Base-by-base conservation (phyloP, 2,888 invertebrate species). In the Piscicola geometra region DNA sequence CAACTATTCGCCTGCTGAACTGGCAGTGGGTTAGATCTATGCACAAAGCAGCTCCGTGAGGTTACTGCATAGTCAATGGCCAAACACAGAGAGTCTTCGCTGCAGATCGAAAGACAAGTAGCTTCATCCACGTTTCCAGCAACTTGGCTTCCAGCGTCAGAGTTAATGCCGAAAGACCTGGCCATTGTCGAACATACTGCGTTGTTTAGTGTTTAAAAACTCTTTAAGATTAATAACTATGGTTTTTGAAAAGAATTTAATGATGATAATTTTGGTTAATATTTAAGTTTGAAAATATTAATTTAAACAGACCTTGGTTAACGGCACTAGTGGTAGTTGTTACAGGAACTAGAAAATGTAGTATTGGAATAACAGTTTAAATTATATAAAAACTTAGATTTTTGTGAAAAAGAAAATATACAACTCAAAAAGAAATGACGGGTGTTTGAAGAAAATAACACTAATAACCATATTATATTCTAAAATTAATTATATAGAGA, bases 81-180 rank as follows among this genome's bases (percentile, higher is more conserved):
- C 25, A 74, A 28, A 52, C 76, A 76, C 15, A 30, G 18, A 1
- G 33, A 0, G 9, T 50, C 36, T 25, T 15, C 25, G 1, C 2
- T 52, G 32, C 76, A 76, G 5, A 1, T 1, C 1, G 18, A 12
- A n/a, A 76, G 33, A 41, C 76, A 76, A 0, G 30, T 47, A 1
- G 21, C 33, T 33, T 73, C 72, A 32, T 21, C n/a, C 1, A 76
- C 47, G 28, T 74, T 41, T 12, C 32, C 36, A 21, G 74, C 76
- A n/a, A 76, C 52, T 9, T n/a, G 76, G 36, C 5, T 41, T n/a
- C 76, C 76, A 3, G 74, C 76, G 67, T 76, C 68, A 25, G 73
- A 2, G 32, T 76, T 76, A n/a, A 66, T 33, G 33, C 76, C 76
- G 28, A 9, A 64, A 5, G 64, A 60, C 21, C 66, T 76, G 9